These are phyloP conservation scores for Schizothorax lantsangensis DNA, from an alignment of 2,797 vertebrate species.

Conservation along the genomic window DNA sequence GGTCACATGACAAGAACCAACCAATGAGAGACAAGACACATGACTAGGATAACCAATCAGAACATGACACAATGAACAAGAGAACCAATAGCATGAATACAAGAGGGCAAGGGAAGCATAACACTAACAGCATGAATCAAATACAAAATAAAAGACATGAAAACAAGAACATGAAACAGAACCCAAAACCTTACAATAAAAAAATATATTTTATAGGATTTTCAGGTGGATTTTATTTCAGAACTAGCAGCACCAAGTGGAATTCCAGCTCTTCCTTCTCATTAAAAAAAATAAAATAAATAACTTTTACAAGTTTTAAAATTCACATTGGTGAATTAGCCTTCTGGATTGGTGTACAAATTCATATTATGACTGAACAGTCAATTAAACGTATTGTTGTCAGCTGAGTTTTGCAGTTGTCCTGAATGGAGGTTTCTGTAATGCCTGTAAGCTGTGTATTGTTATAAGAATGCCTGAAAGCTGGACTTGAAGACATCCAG, in stretches of 20 bases:
- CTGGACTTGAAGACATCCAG: constrained; percentile 25
- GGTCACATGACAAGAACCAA: too few species aligned
- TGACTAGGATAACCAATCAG: too few species aligned
- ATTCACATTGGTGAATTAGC: background rate
- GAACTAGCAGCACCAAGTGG: background rate
- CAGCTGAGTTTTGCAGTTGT: background rate
- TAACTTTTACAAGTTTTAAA: background rate
- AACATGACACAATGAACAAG: too few species aligned
- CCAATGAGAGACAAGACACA: too few species aligned
- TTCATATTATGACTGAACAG: background rate
- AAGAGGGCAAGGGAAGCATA: too few species aligned
- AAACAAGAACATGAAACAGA: too few species aligned
- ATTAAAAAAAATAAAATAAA: background rate
- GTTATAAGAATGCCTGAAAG: constrained; percentile 8
- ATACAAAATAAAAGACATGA: too few species aligned
- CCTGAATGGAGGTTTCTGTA: constrained; percentile 5
- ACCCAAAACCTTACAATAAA: too few species aligned
- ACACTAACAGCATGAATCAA: too few species aligned
- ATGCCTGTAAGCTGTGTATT: constrained; percentile 31
- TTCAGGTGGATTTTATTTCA: background rate
- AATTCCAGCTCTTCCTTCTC: background rate
- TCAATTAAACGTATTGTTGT: constrained; percentile 30
- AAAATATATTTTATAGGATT: background rate
- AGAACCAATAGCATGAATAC: too few species aligned
- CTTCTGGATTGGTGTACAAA: background rate